Evolutionary conservation across 1,140 invertebrate species (phyloP).

Genomic region (Drosophila ohnishii): DNA sequence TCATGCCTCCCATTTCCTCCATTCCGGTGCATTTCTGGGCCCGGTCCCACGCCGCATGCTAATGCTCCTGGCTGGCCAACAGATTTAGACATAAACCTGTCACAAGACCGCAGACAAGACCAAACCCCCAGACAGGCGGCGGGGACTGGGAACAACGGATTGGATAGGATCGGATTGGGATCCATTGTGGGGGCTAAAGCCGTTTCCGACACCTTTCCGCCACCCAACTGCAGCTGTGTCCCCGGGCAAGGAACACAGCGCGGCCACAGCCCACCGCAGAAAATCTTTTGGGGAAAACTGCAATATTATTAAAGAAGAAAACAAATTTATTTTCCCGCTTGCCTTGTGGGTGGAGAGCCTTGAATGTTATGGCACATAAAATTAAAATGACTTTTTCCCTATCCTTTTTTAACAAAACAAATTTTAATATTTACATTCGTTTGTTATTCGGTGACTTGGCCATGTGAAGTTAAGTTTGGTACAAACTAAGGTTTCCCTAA

Average conservation of each 20-base stretch:
- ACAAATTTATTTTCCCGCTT: conserved; percentile 14
- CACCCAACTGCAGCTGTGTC: conserved; percentile 60
- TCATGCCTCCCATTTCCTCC: conserved; percentile 14
- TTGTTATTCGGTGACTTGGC: not conserved
- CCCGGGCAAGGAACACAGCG: conserved; percentile 39
- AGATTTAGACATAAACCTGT: conserved; percentile 67
- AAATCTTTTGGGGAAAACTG: conserved; percentile 22
- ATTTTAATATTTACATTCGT: not conserved
- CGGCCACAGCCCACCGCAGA: conserved; percentile 23
- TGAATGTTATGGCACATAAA: conserved; percentile 21
- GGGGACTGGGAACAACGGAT: conserved; percentile 8
- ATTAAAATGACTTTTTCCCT: conserved; percentile 24
- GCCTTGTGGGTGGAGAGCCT: conserved; percentile 28
- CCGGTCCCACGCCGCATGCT: conserved; percentile 49
- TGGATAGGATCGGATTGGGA: conserved; percentile 13
- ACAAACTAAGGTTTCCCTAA: not conserved
- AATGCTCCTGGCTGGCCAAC: conserved; percentile 56
- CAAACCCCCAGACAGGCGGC: conserved; percentile 23
- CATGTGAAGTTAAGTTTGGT: not conserved
- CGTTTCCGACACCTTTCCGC: conserved; percentile 66
- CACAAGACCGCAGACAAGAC: conserved; percentile 39
- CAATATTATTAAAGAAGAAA: conserved; percentile 19
- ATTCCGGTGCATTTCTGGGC: conserved; percentile 15
- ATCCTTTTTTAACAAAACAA: conserved; percentile 2
- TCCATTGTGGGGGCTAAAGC: conserved; percentile 67